Base-by-base conservation (phyloP, 1,140 invertebrate species). In the Proales similis region DNA sequence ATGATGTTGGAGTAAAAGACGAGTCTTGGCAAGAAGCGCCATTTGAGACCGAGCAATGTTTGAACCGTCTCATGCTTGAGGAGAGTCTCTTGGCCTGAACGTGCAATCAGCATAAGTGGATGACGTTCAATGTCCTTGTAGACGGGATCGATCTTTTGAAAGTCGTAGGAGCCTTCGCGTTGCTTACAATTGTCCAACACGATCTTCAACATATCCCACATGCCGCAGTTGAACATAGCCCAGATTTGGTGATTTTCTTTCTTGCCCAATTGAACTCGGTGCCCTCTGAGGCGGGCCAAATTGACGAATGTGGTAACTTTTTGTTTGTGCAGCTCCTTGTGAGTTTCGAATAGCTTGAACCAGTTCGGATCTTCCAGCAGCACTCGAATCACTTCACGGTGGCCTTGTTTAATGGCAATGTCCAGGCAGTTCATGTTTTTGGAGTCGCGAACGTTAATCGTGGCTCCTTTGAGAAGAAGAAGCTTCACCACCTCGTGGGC, bases 1-100 rank as follows among this genome's bases (percentile, higher is more conserved):
- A 57, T 26, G 19, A 57, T 57, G 22, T 57, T 57, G 6, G 51
- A 57, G n/a, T 57, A 57, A 39, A 57, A 57, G 1, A 42, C 51
- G 30, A 39, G 45, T 4, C 51, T 11, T 5, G 51, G 51, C 45
- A 57, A 42, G 22, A 42, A 57, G 17, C 51, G 27, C 51, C 51
- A 57, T 42, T 57, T 57, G 1, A 57, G 51, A n/a, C 45, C 45
- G 1, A 57, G 22, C 7, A 57, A 9, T 22, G 39, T 36, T 57
- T 57, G 24, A n/a, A 42, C 45, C 12, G 51, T 57, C 17, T 57
- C 51, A 36, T 57, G 51, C 12, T 57, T 57, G 4, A 57, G 22
- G 26, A 57, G 45, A n/a, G 51, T 42, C 36, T 57, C 51, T 27
- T 57, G 51, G 19, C 51, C 51, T 5, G 51, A 57, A 2, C 51